phyloP scores from a whole-genome alignment of 1,140 invertebrate species.

The Samia ricini region DNA sequence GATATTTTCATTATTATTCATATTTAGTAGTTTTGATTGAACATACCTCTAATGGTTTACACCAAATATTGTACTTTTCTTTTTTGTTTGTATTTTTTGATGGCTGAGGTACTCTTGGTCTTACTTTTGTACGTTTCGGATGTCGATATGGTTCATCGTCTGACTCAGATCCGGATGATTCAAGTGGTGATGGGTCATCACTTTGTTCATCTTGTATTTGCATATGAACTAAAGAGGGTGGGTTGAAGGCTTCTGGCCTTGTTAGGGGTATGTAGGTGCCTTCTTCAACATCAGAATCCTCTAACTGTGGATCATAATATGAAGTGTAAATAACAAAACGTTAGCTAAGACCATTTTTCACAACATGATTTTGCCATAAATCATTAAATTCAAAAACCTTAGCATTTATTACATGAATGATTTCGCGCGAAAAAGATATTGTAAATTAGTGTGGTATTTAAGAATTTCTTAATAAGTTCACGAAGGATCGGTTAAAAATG shows the following conservation, averaged over 20 bases:
- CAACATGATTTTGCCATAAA: no score
- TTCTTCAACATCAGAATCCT: conserved; percentile 70
- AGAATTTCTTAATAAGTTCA: not conserved
- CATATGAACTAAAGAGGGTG: conserved; percentile 67
- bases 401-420: no score
- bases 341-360: no score
- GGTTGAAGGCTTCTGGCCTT: conserved; percentile 65
- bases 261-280: conserved; percentile 64
- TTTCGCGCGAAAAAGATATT: no score
- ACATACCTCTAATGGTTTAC: conserved; percentile 62
- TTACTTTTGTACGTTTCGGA: conserved; percentile 58
- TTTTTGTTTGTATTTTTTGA: conserved; percentile 47
- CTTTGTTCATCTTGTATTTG: conserved; percentile 70
- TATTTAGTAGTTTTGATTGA: no score
- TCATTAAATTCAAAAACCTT: no score
- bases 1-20: no score
- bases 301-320: conserved; percentile 52
- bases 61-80: conserved; percentile 72
- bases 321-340: not conserved
- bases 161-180: conserved; percentile 59
- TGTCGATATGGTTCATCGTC: conserved; percentile 58
- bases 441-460: no score
- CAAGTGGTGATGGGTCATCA: conserved; percentile 54
- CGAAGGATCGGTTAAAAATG: not conserved
- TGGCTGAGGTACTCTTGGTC: conserved; percentile 48